These are phyloP conservation scores for Incurvaria masculella DNA, from an alignment of 2,888 invertebrate species.

Conservation along the genomic window DNA sequence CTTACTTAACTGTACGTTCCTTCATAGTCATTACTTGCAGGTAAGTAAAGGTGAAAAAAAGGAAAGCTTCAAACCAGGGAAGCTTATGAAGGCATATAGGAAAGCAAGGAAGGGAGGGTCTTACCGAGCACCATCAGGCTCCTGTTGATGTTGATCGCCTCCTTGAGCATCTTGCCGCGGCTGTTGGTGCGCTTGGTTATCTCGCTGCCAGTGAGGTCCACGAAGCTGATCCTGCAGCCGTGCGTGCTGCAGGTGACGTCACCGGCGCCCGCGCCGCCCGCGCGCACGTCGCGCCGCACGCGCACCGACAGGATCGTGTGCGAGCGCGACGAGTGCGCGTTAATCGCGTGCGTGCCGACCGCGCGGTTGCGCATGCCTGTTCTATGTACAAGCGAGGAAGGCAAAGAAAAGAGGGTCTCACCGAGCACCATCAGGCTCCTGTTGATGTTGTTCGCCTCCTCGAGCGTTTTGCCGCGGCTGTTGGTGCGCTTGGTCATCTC, in stretches of 20 bases:
- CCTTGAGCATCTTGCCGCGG: constrained; percentile 84
- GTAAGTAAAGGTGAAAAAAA: too few relatives aligned
- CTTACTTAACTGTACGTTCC: too few relatives aligned
- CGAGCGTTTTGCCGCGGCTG: constrained; percentile 82
- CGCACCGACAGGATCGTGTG: constrained; percentile 90
- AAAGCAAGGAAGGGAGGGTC: constrained; percentile 15
- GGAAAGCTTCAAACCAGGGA: too few relatives aligned
- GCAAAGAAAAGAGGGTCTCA: constrained; percentile 28
- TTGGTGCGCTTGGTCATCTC: constrained; percentile 93
- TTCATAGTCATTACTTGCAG: too few relatives aligned
- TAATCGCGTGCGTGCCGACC: constrained; percentile 89
- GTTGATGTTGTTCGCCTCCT: constrained; percentile 96
- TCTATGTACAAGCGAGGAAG: not conserved
- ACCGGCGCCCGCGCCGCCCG: constrained; percentile 65
- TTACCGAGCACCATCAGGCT: constrained; percentile 90
- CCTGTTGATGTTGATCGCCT: constrained; percentile 95
- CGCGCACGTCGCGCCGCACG: constrained; percentile 81
- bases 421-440: constrained; percentile 93
- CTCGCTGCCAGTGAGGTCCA: constrained; percentile 95
- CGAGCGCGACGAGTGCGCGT: constrained; percentile 88
- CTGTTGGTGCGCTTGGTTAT: constrained; percentile 90
- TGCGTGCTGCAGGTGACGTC: constrained; percentile 86
- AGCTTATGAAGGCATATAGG: not conserved
- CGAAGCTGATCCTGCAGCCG: constrained; percentile 94
- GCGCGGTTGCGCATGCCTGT: constrained; percentile 32